phyloP scores from a whole-genome alignment of 2,113 vertebrate genomes.

The Cephalopholis sonnerati region DNA sequence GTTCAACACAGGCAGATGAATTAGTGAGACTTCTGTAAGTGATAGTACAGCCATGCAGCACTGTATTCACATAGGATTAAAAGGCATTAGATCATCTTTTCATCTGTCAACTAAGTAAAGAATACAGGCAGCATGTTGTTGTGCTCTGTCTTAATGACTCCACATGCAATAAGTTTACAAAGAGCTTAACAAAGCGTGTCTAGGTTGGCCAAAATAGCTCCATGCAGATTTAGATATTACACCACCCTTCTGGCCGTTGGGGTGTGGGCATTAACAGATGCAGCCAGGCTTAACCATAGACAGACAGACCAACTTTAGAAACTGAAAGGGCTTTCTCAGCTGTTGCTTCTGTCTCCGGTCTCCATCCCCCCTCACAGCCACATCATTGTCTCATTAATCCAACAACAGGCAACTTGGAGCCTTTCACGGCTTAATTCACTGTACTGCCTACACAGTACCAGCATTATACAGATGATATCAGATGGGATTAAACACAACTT shows the following conservation, averaged over 20 bases:
- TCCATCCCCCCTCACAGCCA: constrained; percentile 21
- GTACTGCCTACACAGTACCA: constrained; percentile 11
- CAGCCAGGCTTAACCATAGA: constrained; percentile 53
- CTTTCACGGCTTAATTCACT: constrained; percentile 35
- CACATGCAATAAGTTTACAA: neutral
- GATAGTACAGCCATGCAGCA: neutral
- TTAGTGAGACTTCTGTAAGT: constrained; percentile 17
- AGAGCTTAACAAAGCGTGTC: constrained; percentile 30
- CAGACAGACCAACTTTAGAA: constrained; percentile 62
- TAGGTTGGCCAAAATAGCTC: constrained; percentile 43
- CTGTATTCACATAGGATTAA: neutral
- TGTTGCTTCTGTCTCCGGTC: constrained; percentile 63
- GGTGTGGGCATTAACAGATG: constrained; percentile 69
- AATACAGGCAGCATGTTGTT: neutral
- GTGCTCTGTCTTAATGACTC: constrained; percentile 2
- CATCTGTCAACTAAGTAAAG: neutral
- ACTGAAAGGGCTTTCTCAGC: constrained; percentile 75
- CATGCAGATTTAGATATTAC: constrained; percentile 58
- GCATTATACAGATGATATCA: constrained; percentile 22
- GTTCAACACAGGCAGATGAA: neutral
- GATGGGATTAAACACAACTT: constrained; percentile 7
- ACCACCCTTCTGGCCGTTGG: constrained; percentile 35
- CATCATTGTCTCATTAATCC: constrained; percentile 59
- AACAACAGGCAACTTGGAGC: constrained; percentile 30
- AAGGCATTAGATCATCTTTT: constrained; percentile 2